These are phyloP conservation scores for Pristionchus mayeri DNA, from an alignment of 2,888 invertebrate species.

Conservation along the genomic window DNA sequence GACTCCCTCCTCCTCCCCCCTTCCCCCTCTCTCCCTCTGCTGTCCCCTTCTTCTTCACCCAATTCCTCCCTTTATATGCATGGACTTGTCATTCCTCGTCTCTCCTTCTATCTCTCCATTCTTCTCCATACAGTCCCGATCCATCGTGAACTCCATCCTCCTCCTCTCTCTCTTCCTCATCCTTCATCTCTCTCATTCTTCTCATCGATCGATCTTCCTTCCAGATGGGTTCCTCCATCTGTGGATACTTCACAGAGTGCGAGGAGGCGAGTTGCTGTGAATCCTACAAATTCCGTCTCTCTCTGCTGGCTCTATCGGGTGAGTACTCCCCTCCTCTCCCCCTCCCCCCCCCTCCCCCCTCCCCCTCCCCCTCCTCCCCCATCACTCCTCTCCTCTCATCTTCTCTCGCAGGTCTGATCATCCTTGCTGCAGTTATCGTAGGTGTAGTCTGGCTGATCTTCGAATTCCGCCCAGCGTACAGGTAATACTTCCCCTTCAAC, in stretches of 20 bases:
- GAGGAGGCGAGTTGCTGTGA: slow-evolving; percentile 49
- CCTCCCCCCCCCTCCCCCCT: background rate
- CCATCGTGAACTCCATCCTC: slow-evolving; percentile 48
- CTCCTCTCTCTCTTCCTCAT: background rate
- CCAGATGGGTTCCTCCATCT: slow-evolving; percentile 12
- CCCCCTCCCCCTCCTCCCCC: background rate
- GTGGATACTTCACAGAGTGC: slow-evolving; percentile 48
- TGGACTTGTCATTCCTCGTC: slow-evolving; percentile 36
- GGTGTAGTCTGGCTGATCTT: slow-evolving; percentile 50
- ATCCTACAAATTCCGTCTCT: slow-evolving; percentile 43
- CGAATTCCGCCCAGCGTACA: slow-evolving; percentile 51
- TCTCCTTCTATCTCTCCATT: slow-evolving; percentile 16
- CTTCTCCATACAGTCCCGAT: slow-evolving; percentile 17
- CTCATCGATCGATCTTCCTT: background rate
- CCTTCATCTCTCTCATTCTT: slow-evolving; percentile 29
- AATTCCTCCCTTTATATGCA: slow-evolving; percentile 44
- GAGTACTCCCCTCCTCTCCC: background rate
- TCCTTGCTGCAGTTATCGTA: slow-evolving; percentile 47
- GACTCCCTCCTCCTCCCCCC: background rate
- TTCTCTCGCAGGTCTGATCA: slow-evolving; percentile 37
- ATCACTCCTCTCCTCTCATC: background rate
- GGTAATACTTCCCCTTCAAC: background rate
- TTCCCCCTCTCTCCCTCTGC: slow-evolving; percentile 32
- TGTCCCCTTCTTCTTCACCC: slow-evolving; percentile 26
- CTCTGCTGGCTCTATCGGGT: slow-evolving; percentile 46